phyloP scores from a whole-genome alignment of 2,797 vertebrate genomes.

The Varecia variegata region DNA sequence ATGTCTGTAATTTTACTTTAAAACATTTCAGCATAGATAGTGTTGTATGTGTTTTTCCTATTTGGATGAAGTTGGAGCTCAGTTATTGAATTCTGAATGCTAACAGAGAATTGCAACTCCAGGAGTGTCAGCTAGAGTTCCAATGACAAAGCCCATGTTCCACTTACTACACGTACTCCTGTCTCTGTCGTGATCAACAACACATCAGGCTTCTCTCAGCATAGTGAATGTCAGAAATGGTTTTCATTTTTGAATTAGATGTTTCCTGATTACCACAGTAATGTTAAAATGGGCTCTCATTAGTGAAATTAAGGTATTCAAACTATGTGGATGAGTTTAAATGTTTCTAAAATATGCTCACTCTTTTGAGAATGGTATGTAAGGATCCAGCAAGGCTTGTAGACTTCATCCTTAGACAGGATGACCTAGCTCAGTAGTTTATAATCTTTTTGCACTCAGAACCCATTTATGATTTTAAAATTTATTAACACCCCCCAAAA shows the following conservation, averaged over 20 bases:
- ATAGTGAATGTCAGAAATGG: background rate
- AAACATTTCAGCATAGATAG: background rate
- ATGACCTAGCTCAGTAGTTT: background rate
- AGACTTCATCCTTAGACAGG: background rate
- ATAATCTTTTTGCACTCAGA: background rate
- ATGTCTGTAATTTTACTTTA: background rate
- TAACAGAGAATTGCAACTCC: background rate
- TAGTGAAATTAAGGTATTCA: background rate
- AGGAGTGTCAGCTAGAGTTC: background rate
- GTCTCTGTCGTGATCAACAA: background rate
- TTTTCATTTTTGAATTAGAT: background rate
- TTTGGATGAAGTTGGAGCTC: background rate
- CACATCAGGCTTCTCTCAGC: background rate
- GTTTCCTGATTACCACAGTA: background rate
- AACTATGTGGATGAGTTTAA: background rate
- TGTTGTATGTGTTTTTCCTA: background rate
- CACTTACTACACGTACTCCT: accelerated
- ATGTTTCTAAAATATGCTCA: background rate
- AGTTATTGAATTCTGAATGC: background rate
- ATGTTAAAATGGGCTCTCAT: background rate
- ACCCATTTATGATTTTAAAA: background rate
- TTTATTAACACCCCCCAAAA: background rate
- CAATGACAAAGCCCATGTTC: background rate
- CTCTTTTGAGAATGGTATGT: background rate
- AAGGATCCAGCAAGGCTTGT: background rate